Percentiles rank a stretch among this genome's conserved stretches.
These are phyloP conservation scores for Ciconia nigra DNA, from an alignment of 2,797 vertebrate genomes.

Conservation along the genomic window DNA sequence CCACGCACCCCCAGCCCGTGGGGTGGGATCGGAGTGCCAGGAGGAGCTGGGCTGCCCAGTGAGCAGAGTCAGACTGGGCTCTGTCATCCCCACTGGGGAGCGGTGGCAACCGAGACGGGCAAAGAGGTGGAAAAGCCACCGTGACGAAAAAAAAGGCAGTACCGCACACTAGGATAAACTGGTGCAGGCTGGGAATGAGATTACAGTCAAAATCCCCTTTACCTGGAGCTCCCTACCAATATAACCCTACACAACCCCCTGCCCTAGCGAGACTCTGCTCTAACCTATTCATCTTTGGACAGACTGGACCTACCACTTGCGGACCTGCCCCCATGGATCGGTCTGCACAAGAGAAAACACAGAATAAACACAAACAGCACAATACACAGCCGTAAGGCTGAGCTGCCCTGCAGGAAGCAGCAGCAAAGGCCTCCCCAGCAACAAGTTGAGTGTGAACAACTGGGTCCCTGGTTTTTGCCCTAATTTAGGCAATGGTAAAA, in stretches of 20 bases:
- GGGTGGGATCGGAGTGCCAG: accelerated
- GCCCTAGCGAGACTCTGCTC: accelerated
- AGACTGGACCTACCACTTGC: neutral
- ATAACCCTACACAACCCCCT: accelerated
- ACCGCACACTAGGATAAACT: neutral
- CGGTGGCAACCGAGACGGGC: neutral
- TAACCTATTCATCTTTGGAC: neutral
- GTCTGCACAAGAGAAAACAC: neutral
- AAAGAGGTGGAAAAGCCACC: neutral
- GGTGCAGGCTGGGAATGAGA: neutral
- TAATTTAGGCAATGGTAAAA: neutral
- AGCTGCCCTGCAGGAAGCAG: neutral
- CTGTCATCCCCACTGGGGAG: neutral
- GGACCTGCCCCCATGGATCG: neutral
- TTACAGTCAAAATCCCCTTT: neutral
- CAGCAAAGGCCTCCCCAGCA: neutral
- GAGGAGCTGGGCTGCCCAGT: neutral
- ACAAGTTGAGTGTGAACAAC: neutral
- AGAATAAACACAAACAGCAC: neutral
- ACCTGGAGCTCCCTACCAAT: neutral
- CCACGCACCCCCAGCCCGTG: accelerated
- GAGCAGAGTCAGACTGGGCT: neutral
- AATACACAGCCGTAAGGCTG: neutral
- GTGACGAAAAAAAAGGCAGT: accelerated
- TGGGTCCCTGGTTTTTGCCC: neutral